Evolutionary conservation across 1,140 invertebrate species (phyloP).

Genomic region (Drosophila insularis): DNA sequence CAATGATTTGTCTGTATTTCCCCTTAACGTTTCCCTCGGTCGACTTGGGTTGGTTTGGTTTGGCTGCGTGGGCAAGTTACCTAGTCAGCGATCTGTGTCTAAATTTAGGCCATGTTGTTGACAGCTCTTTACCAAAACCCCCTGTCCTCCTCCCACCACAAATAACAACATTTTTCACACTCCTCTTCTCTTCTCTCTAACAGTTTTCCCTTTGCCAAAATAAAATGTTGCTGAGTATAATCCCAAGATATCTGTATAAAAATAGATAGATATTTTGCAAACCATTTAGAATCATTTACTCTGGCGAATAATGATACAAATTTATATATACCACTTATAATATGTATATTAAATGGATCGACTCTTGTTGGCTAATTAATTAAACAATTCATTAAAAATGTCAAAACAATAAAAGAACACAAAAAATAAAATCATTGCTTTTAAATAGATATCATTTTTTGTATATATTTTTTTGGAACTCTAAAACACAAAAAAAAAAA

Average conservation of each 20-base stretch:
- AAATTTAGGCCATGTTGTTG: constrained; percentile 48
- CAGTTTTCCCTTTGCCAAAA: background rate
- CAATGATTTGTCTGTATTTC: background rate
- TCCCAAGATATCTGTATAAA: constrained; percentile 11
- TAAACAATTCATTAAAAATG: constrained; percentile 69
- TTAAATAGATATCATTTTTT: background rate
- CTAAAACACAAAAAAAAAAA: background rate
- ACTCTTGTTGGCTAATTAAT: constrained; percentile 42
- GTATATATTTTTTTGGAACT: background rate
- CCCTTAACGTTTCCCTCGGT: background rate
- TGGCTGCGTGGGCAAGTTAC: constrained; percentile 12
- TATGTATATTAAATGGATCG: constrained; percentile 1
- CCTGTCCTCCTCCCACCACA: background rate
- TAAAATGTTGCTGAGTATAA: constrained; percentile 1
- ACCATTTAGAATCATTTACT: constrained; percentile 17
- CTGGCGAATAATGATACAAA: constrained; percentile 1
- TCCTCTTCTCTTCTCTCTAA: too few species aligned
- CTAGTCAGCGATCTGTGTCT: constrained; percentile 25
- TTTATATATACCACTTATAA: background rate
- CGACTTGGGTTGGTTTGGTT: background rate
- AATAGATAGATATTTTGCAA: background rate
- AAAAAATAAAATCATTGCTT: background rate
- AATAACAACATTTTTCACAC: background rate
- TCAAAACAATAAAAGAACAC: constrained; percentile 38
- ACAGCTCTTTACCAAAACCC: constrained; percentile 36